Conservation (phyloP, 2,888 invertebrate genomes). For the Alitta virens region DNA sequence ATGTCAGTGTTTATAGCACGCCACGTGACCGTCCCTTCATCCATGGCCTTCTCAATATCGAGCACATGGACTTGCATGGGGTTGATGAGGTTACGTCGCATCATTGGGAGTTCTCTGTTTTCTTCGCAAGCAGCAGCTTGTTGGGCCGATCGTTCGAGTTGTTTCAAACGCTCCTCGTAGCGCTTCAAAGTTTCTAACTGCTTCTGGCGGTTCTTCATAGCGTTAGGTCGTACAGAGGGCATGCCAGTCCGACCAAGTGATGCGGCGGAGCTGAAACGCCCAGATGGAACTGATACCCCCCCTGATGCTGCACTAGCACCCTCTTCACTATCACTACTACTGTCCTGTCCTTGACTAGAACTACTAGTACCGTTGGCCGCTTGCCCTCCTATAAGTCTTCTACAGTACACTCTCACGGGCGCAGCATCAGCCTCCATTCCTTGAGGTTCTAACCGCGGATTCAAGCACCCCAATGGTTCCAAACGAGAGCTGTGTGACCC, state of each 20-base stretch:
- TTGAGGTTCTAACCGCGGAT: too few relatives aligned
- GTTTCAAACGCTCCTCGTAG: constrained; percentile 64
- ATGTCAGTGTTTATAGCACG: constrained; percentile 38
- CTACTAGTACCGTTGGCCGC: too few relatives aligned
- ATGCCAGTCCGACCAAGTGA: constrained; percentile 24
- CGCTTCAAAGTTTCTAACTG: constrained; percentile 67
- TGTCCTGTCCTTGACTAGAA: too few relatives aligned
- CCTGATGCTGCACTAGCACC: too few relatives aligned
- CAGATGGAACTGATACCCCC: neutral
- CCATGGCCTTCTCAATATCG: constrained; percentile 67
- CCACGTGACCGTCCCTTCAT: constrained; percentile 60
- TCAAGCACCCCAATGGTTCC: too few relatives aligned
- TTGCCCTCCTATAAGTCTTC: too few relatives aligned
- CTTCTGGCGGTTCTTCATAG: constrained; percentile 62
- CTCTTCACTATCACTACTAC: too few relatives aligned
- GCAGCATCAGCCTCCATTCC: too few relatives aligned
- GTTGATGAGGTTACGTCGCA: constrained; percentile 42
- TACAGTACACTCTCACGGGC: too few relatives aligned
- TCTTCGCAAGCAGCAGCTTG: neutral
- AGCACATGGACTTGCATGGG: constrained; percentile 81
- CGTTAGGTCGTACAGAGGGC: constrained; percentile 57
- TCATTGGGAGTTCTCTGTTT: neutral
- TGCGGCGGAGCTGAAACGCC: neutral
- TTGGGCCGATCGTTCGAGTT: neutral
- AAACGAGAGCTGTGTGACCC: too few relatives aligned